Evolutionary conservation across 2,113 vertebrate genomes (phyloP), one percentile per base, ranked within the genome.

Genomic region (Garra rufa): DNA sequence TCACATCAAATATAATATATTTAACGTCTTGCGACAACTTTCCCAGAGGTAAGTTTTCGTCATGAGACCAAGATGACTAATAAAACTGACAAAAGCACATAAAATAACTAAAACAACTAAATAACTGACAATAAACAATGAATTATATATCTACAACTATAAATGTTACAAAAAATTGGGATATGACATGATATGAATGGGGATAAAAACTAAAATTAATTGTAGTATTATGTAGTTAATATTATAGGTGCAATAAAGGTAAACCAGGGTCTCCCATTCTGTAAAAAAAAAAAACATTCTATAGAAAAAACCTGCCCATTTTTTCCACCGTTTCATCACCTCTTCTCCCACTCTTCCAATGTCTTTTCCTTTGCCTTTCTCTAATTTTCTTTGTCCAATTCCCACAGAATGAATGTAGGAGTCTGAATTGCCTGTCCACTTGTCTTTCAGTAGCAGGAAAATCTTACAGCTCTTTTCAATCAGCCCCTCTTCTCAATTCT

Each of bases 401-500:
- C 57, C 38, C 15, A 41, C 24, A 65, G 38, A 70, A 70, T 55
- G 46, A 82, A 41, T 41, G 44, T n/a, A 48, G 63, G 30, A 70
- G 43, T 70, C 79, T 81, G 24, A 63, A 67, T 67, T 81, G 63
- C 24, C 43, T 52, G 63, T 69, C 63, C 44, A 52, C 28, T 52
- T 81, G 79, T 55, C 48, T 52, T 70, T 77, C 19, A 3, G 26
- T 52, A 70, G 55, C 61, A 43, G 4, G 61, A 67, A 48, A 67
- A 48, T 46, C 59, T 34, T 80, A 28, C n/a, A 63, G 38, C n/a
- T 61, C 55, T 61, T 59, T 78, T 61, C 78, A 81, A 81, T 81
- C 78, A 81, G 52, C 34, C 63, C 13, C 15, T 30, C 17, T n/a
- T 55, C 46, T 14, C 10, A 0, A 41, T 69, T 55, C 46, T 38